Evolutionary conservation across 2,113 vertebrate species (phyloP).

Genomic region (Indri indri): DNA sequence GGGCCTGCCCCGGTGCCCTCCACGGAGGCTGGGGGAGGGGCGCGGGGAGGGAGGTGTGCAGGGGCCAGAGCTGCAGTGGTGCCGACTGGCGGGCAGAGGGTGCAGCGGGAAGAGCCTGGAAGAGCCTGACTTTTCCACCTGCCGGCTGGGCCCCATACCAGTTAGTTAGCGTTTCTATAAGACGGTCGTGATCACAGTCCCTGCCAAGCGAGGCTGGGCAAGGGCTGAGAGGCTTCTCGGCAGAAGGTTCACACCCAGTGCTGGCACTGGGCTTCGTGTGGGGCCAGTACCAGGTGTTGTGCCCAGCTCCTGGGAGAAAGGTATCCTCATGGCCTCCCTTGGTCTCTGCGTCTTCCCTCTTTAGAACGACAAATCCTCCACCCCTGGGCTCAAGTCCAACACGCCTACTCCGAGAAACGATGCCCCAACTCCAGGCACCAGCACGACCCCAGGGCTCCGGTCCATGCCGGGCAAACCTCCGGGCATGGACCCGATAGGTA

Average conservation of each 20-base stretch:
- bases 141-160: neutral
- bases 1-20: neutral
- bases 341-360: constrained; percentile 44
- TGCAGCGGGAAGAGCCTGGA: neutral
- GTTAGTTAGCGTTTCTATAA: neutral
- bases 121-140: neutral
- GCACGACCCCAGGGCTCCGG: constrained; percentile 95
- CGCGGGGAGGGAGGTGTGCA: too few species aligned
- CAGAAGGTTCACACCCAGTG: neutral
- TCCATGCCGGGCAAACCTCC: constrained; percentile 93
- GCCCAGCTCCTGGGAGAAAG: neutral
- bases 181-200: neutral
- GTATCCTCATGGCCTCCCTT: neutral
- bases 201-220: neutral
- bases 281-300: neutral
- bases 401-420: constrained; percentile 95
- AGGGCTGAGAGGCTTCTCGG: neutral
- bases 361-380: constrained; percentile 98
- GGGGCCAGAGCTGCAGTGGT: too few species aligned
- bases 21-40: neutral
- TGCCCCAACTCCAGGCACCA: constrained; percentile 96
- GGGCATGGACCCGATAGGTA: constrained; percentile 92
- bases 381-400: constrained; percentile 96
- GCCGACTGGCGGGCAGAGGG: neutral
- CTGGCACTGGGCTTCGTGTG: neutral